Base-by-base conservation (phyloP, 2,113 vertebrate genomes). In the Cinclus mexicanus region DNA sequence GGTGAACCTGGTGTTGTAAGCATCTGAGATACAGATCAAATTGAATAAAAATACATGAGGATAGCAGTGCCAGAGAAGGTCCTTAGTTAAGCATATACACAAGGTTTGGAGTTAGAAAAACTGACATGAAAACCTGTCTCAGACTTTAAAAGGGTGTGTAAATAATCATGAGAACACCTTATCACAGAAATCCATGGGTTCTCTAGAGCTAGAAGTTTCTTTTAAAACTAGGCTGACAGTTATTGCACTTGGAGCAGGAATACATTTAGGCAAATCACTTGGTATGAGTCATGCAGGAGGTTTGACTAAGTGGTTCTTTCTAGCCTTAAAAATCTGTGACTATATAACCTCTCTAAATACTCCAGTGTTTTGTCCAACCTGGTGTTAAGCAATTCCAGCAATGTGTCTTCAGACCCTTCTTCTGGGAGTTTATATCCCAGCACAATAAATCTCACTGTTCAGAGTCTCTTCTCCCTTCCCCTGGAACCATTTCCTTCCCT, bases 371-470 rank as follows among this genome's bases (percentile, higher is more conserved):
- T 75, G 86, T 94, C 56, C 71, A 88, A 63, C 26, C 42, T 77
- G 17, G 21, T 93, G 86, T 83, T 86, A 92, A 95, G 59, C 59
- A 90, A 90, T 78, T 92, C 68, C 76, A 93, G 63, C 29, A 86
- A 57, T 35, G 35, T 42, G 59, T 83, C 88, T 93, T 92, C 88
- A 92, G 20, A 10, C 16, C 7, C 18, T 83, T 94, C 88, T 63
- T 92, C 56, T 83, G 64, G 90, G 86, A 93, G 26, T 26, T 47
- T 50, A 22, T 50, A 74, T 90, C 88, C 88, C 86, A 86, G 50
- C 0, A 1, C 78, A 77, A 94, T 94, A 93, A 93, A 96, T 95
- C 60, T 90, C 68, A 28, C 26, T 78, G 29, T 28, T 89, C 42
- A 77, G 63, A 83, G 35, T 11, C 50, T 92, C 63, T 88, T 77